These are phyloP conservation scores for Ceriagrion tenellum DNA, from an alignment of 2,888 invertebrate species.

Conservation along the genomic window DNA sequence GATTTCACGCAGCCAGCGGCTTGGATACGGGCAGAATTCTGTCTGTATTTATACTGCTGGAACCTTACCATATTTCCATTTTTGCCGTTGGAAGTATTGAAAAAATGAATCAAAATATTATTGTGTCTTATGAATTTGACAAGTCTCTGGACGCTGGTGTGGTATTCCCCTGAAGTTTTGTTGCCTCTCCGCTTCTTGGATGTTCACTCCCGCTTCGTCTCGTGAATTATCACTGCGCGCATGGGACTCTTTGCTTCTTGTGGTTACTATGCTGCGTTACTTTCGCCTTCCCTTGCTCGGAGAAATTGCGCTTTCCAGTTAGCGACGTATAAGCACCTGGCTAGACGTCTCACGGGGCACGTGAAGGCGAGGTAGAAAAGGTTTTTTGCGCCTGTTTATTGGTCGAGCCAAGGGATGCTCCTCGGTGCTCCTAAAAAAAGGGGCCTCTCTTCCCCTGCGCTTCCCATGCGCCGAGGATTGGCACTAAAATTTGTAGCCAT, in stretches of 20 bases:
- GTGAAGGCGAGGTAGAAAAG: background rate
- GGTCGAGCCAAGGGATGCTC: background rate
- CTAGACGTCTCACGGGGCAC: background rate
- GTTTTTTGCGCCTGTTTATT: background rate
- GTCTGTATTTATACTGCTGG: no score
- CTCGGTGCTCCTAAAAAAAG: background rate
- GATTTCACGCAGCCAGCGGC: no score
- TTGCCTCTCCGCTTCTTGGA: no score
- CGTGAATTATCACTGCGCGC: no score
- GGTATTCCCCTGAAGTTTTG: no score
- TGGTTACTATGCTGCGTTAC: background rate
- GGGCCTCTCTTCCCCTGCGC: background rate
- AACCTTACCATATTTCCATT: no score
- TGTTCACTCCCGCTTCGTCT: no score
- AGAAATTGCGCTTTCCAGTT: background rate
- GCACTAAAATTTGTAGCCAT: conserved; percentile 37
- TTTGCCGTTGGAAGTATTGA: no score
- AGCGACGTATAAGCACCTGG: background rate
- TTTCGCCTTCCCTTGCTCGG: background rate
- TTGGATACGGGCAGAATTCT: no score
- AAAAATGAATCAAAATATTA: no score
- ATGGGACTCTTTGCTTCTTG: background rate
- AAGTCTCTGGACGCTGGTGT: no score
- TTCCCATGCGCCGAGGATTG: background rate
- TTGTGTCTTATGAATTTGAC: no score